These are phyloP conservation scores for Pygathrix nemaeus DNA, from an alignment of 2,113 vertebrate species.

Conservation along the genomic window DNA sequence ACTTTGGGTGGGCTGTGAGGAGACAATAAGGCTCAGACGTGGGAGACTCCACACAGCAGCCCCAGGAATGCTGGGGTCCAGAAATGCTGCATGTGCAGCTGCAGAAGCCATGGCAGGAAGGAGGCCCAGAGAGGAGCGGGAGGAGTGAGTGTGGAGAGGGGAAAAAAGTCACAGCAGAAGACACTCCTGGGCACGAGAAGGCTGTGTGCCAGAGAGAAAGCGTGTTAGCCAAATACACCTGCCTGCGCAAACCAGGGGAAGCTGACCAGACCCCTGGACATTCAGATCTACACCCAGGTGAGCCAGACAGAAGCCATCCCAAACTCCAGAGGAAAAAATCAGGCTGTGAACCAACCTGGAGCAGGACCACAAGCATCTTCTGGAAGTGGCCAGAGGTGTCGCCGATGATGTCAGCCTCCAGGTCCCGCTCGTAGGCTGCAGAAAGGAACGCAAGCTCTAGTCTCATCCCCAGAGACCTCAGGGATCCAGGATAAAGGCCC, in stretches of 20 bases:
- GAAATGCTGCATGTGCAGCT: too few species aligned
- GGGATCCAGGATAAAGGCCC: not conserved
- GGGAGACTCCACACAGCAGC: not conserved
- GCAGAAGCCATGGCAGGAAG: not conserved
- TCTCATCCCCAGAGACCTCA: not conserved
- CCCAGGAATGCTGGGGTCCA: not conserved
- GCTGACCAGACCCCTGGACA: not conserved
- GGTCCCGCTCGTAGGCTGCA: constrained; percentile 91
- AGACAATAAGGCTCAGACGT: not conserved
- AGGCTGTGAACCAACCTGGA: constrained; percentile 88
- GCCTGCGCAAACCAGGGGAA: not conserved
- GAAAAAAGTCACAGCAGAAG: not conserved
- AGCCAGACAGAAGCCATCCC: not conserved
- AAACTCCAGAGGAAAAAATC: not conserved
- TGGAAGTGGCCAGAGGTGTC: constrained; percentile 98
- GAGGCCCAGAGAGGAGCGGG: not conserved
- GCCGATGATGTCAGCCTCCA: constrained; percentile 90
- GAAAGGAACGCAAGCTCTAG: not conserved
- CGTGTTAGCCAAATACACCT: not conserved
- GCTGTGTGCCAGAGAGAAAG: not conserved
- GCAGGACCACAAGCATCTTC: constrained; percentile 96
- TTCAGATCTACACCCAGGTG: not conserved
- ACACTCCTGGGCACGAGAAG: not conserved
- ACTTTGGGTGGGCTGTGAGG: not conserved
- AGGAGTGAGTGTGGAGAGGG: not conserved